Evolutionary conservation across 2,888 invertebrate species (phyloP).

Genomic region (Eupithecia abbreviata): DNA sequence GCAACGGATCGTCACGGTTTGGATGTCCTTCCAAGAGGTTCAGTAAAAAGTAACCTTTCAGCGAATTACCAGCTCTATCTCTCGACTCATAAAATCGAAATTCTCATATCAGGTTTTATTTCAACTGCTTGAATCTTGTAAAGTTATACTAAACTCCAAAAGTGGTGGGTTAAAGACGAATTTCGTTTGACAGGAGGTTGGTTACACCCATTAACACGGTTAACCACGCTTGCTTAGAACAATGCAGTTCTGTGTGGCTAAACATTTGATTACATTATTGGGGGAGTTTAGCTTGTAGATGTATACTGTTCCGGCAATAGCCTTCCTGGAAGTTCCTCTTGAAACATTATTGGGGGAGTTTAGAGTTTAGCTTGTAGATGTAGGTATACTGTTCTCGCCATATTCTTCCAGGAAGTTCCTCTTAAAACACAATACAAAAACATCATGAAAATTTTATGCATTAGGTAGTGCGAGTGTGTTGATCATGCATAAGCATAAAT

Average conservation of each 20-base stretch:
- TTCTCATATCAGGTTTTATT: constrained; percentile 40
- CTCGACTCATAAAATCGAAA: constrained; percentile 44
- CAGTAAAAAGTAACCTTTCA: constrained; percentile 56
- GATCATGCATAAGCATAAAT: too few species aligned
- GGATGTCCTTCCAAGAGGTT: constrained; percentile 65
- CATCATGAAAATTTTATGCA: too few species aligned
- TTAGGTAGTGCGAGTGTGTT: too few species aligned
- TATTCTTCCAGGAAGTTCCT: too few species aligned
- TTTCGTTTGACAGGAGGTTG: constrained; percentile 44
- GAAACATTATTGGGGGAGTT: background rate
- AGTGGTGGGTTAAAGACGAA: constrained; percentile 42
- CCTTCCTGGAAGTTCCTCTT: constrained; percentile 28
- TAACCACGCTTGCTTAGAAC: constrained; percentile 69
- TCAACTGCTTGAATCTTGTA: constrained; percentile 15
- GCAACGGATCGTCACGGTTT: constrained; percentile 65
- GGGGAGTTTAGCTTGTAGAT: constrained; percentile 38
- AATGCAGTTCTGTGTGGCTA: constrained; percentile 54
- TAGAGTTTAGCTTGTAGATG: too few species aligned
- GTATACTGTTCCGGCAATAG: constrained; percentile 26
- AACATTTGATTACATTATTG: constrained; percentile 52
- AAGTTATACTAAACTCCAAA: constrained; percentile 51
- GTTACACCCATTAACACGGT: constrained; percentile 69
- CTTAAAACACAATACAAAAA: too few species aligned
- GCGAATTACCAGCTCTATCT: constrained; percentile 51
- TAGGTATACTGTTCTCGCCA: too few species aligned